Base-by-base conservation (phyloP, 2,888 invertebrate species). In the Amblyjoppa proteus region DNA sequence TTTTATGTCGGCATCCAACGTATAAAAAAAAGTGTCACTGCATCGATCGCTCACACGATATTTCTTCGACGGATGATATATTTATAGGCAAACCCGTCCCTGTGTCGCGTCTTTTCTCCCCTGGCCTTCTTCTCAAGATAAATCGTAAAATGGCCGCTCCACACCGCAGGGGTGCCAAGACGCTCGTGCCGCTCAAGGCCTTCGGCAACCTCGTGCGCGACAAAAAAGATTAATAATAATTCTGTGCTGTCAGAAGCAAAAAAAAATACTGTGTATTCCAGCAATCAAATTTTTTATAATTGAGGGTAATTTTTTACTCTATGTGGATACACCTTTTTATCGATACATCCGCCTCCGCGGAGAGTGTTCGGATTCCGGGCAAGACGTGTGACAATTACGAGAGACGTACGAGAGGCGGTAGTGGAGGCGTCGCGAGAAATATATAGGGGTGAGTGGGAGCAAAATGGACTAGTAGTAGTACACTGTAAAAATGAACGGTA, bases 91-190 rank as follows among this genome's bases (percentile, higher is more conserved):
- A 64, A 45, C 45, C 58, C 58, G 9, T 58, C 25, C 28, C 25
- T 5, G 28, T 28, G 25, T 11, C 58, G 25, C 28, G 58, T 13
- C 58, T 38, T n/a, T 64, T 41, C 25, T 53, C 34, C 51, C 64
- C 71, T 53, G 51, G 38, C 41, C 64, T 80, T 80, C 64, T 80
- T 80, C 71, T 80, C 64, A 41, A 64, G 71, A 66, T 80, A 64
- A 56, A 64, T 71, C 3, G 51, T 71, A 73, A 80, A 73, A 80
- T 51, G 20, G 6, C 28, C 45, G 77, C 9, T 51, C 61, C 13
- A 2, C 53, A n/a, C 53, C 64, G 25, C 34, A 25, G 38, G 51
- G 80, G 28, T 25, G 38, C 38, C 66, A 61, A 68, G 68, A 68
- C 66, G 56, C 77, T 51, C 31, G 80, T 38, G 38, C 20, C 49